Conservation (phyloP, 2,888 invertebrate species). For the Chironomus tentans region DNA sequence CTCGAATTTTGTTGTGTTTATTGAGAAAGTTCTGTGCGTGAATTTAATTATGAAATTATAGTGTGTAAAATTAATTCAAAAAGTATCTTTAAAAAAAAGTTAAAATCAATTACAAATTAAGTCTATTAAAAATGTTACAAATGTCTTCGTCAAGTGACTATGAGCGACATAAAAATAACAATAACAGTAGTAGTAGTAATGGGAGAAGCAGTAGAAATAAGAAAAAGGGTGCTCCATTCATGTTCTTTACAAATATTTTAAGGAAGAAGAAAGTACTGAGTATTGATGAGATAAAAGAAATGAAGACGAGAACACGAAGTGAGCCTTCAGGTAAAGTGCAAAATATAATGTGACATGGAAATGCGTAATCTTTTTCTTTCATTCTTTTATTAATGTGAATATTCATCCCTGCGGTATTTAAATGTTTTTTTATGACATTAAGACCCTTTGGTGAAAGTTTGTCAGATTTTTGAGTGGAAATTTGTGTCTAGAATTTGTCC, state of each 20-base stretch:
- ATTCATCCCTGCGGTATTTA: too few species aligned
- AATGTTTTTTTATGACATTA: too few species aligned
- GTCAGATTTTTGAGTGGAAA: too few species aligned
- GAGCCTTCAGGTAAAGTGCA: slow-evolving; percentile 27
- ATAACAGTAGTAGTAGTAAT: neutral
- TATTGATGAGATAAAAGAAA: slow-evolving; percentile 27
- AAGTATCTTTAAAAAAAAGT: neutral
- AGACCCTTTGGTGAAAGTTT: too few species aligned
- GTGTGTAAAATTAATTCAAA: too few species aligned
- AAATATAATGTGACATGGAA: neutral
- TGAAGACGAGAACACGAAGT: slow-evolving; percentile 26
- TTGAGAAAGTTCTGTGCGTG: neutral
- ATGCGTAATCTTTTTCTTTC: too few species aligned
- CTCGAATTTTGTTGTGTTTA: neutral
- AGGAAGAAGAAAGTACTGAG: slow-evolving; percentile 26
- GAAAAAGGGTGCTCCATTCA: slow-evolving; percentile 27
- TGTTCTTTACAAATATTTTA: slow-evolving; percentile 28
- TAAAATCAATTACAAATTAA: slow-evolving; percentile 9
- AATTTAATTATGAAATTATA: too few species aligned
- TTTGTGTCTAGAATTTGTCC: too few species aligned
- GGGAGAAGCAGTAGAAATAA: slow-evolving; percentile 25
- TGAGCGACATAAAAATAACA: slow-evolving; percentile 22
- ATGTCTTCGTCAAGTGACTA: slow-evolving; percentile 24
- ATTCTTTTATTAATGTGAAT: too few species aligned
- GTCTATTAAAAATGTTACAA: slow-evolving; percentile 17